Base-by-base conservation (phyloP, 2,888 invertebrate species). In the Cryptus viduatorius region DNA sequence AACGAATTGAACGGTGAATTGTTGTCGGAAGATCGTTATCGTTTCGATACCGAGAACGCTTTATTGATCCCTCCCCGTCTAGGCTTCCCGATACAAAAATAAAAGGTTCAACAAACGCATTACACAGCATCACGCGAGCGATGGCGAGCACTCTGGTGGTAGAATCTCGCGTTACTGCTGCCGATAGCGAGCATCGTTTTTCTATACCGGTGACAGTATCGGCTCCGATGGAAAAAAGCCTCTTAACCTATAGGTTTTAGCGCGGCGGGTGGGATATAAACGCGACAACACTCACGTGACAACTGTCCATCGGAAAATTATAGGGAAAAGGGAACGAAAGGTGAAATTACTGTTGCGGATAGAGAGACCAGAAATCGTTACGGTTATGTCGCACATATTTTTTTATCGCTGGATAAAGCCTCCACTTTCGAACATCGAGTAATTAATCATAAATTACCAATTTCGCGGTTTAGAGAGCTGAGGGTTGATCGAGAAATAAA, bases 61-160 rank as follows among this genome's bases (percentile, higher is more conserved):
- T 79, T 83, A 76, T 83, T 59, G 73, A 79, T 79, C 79, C 37
- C 37, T 37, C 37, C 71, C 42, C 61, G 50, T 53, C 42, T 50
- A 50, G 14, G 31, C 7, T 71, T 24, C 24, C 61, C 78, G 48
- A 68, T 73, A 79, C 50, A 44, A 78, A 5, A 75, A 59, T 65
- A 53, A 29, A 44, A 75, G 50, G 67, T 65, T 75, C 73, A 46
- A 69, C 64, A n/a, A 73, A 73, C 37, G 69, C 42, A 53, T 46
- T 68, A 48, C 73, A 48, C 65, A 79, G 78, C 69, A 48, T 65
- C 44, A 10, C 53, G 50, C 50, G 69, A 61, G 19, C 56, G 80
- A 59, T 59, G 46, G 56, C 61, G 56, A n/a, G 29, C 48, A 24
- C 12, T 67, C 61, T 59, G 46, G 37, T 59, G 65, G 44, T 53